These are phyloP conservation scores for Laterallus jamaicensis DNA, from an alignment of 2,113 vertebrate genomes.

Conservation along the genomic window DNA sequence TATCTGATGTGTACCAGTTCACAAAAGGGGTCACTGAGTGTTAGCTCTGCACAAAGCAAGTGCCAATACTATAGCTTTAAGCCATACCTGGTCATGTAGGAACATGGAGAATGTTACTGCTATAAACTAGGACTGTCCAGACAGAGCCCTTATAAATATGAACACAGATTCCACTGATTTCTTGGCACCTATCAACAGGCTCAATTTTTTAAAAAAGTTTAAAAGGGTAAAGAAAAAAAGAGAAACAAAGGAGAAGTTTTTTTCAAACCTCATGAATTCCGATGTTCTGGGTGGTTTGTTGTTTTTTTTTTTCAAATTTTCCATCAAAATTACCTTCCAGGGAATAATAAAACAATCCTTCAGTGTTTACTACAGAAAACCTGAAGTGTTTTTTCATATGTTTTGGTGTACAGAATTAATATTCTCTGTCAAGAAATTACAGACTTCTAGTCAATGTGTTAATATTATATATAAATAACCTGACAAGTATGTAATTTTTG, in stretches of 20 bases:
- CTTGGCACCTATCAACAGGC: not conserved
- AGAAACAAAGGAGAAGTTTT: rapidly evolving
- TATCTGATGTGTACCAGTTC: not conserved
- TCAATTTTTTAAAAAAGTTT: not conserved
- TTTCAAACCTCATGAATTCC: not conserved
- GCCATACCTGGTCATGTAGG: not conserved
- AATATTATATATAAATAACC: not conserved
- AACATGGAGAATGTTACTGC: not conserved
- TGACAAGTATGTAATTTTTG: rapidly evolving
- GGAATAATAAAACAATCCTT: not conserved
- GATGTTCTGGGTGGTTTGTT: too few relatives aligned
- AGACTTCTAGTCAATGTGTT: not conserved
- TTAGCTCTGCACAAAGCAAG: not conserved
- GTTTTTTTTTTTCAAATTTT: not conserved
- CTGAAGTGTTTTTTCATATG: not conserved
- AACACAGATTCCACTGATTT: not conserved
- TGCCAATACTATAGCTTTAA: not conserved
- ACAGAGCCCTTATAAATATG: not conserved
- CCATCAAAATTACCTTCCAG: not conserved
- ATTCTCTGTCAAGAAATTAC: not conserved
- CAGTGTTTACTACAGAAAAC: not conserved
- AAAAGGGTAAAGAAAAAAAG: too few relatives aligned
- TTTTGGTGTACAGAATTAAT: not conserved
- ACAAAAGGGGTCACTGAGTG: not conserved
- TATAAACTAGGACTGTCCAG: not conserved